phyloP scores from a whole-genome alignment of 2,797 vertebrate genomes.

The Lateolabrax maculatus region DNA sequence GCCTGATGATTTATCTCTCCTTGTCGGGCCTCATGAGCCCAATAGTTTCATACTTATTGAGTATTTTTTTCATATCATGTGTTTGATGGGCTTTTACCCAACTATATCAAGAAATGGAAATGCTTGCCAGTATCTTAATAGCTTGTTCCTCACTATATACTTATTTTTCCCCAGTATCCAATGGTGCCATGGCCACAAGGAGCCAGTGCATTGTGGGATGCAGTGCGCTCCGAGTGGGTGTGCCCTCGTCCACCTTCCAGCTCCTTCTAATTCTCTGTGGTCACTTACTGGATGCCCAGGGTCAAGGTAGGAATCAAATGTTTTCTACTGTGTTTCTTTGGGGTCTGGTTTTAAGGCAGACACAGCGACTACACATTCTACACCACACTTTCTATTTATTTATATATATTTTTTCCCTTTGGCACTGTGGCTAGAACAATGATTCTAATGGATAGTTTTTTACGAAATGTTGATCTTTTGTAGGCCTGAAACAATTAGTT shows the following conservation, averaged over 20 bases:
- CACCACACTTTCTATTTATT: not conserved
- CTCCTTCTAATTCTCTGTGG: conserved; percentile 69
- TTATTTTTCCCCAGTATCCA: conserved; percentile 48
- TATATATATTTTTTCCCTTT: not conserved
- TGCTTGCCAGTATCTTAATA: not conserved
- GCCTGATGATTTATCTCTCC: conserved; percentile 41
- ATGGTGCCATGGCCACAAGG: conserved; percentile 67
- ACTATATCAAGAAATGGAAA: conserved; percentile 19
- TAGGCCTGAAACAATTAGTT: not conserved
- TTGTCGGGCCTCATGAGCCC: conserved; percentile 17
- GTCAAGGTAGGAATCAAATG: conserved; percentile 78
- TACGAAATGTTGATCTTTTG: not conserved
- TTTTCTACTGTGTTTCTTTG: conserved; percentile 20
- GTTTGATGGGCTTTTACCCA: not conserved
- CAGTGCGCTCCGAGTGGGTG: conserved; percentile 24
- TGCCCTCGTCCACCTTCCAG: conserved; percentile 43
- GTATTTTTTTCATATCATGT: conserved; percentile 6
- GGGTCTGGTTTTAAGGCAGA: not conserved
- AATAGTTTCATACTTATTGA: not conserved
- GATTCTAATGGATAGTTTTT: not conserved
- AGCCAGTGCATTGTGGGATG: conserved; percentile 36
- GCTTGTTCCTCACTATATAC: not conserved
- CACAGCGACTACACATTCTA: not conserved
- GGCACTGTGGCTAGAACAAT: not conserved
- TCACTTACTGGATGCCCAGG: conserved; percentile 60